Evolutionary conservation across 2,113 vertebrate genomes (phyloP).

Genomic region (Poicephalus meyeri): DNA sequence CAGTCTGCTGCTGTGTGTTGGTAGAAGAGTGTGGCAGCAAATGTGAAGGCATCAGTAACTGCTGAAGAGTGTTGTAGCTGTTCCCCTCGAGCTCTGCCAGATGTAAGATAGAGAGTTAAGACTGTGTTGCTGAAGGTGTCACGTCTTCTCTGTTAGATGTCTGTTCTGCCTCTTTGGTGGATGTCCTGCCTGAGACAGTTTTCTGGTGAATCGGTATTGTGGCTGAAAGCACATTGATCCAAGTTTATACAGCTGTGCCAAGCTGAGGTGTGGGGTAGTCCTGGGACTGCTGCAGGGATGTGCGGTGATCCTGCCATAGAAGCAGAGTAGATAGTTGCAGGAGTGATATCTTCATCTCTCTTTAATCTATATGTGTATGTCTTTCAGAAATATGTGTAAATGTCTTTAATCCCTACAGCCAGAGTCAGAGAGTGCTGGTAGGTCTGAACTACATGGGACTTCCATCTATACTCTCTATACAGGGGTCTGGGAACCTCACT

Average conservation of each 20-base stretch:
- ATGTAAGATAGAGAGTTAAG: not conserved
- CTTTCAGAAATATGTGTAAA: not conserved
- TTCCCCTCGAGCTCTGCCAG: not conserved
- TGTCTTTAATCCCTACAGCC: not conserved
- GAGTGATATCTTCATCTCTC: not conserved
- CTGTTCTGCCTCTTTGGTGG: not conserved
- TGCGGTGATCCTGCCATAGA: not conserved
- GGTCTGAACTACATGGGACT: not conserved
- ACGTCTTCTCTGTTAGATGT: not conserved
- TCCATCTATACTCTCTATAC: not conserved
- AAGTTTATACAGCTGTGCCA: fast-evolving
- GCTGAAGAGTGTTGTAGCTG: not conserved
- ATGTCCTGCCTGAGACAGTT: not conserved
- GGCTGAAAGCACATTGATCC: not conserved
- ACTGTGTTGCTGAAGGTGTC: not conserved
- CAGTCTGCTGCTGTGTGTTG: not conserved
- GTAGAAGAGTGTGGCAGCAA: not conserved
- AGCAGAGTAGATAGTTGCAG: not conserved
- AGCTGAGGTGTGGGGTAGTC: not conserved
- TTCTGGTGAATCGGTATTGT: not conserved
- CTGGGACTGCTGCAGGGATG: not conserved
- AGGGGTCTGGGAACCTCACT: not conserved
- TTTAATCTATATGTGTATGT: not conserved
- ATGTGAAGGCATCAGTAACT: not conserved
- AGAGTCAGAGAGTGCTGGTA: not conserved